Base-by-base conservation (phyloP, 2,888 invertebrate genomes). In the Perizoma flavofasciatum region DNA sequence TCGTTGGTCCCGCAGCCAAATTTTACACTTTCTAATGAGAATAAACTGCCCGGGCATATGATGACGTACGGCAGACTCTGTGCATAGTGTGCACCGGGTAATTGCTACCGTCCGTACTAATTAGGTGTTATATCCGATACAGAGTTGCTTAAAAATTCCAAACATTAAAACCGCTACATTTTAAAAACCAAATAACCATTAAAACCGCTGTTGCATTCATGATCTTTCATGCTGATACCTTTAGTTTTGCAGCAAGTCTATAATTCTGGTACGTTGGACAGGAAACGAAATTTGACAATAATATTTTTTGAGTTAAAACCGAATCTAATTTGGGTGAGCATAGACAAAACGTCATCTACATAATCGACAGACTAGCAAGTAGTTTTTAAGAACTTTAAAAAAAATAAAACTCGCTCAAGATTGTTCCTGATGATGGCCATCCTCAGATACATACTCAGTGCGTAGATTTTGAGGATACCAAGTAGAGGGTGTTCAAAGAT, bases 11-110 rank as follows among this genome's bases (percentile, higher is more conserved):
- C 76, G 66, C 67, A 70, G 78, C 80, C 85, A 81, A 89, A 89
- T 85, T 84, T 82, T 80, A 61, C 73, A 89, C 91, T 91, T 92
- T 91, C 90, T 90, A 90, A 88, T 84, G 79, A 82, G 79, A 85
- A 83, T 85, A 82, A 79, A 85, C 73, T 81, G 74, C 77, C 74
- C 75, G 66, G 73, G 71, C 74, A 73, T 77, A 81, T 73, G 78
- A 81, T 81, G 81, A 80, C 75, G 74, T 72, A 35, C 39, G 22
- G 73, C 75, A 68, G 69, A 67, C 63, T 68, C 76, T 78, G 77
- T 79, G 77, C 79, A 77, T 22, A 68, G 67, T 71, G 72, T 69
- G 72, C 73, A 65, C 68, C 68, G 62, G 62, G 67, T 81, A 79
- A 81, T 83, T 77, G 76, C 77, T 75, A 76, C 72, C 71, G 71